Evolutionary conservation across 2,113 vertebrate species (phyloP).

Genomic region (Barnardius zonarius): DNA sequence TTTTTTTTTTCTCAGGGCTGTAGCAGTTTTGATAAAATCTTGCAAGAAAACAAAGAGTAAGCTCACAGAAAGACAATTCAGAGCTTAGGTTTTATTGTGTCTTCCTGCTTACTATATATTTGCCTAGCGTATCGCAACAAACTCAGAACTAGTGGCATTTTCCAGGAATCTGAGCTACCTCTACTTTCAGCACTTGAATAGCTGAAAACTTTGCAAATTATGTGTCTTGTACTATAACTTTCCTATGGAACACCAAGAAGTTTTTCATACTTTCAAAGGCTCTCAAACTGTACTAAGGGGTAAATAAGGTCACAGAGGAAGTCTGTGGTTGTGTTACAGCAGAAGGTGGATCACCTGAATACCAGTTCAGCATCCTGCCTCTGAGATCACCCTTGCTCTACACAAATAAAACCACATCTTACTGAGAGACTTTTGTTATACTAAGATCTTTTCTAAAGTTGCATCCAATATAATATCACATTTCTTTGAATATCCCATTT

Average conservation of each 20-base stretch:
- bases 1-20: neutral
- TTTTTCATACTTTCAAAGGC: neutral
- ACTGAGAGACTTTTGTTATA: neutral
- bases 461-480: neutral
- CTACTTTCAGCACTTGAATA: neutral
- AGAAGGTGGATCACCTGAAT: neutral
- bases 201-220: neutral
- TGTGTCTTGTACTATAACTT: neutral
- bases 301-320: neutral
- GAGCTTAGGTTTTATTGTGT: neutral
- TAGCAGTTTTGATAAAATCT: neutral
- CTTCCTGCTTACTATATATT: neutral
- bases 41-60: neutral
- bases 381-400: neutral
- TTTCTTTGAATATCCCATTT: neutral
- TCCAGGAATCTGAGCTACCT: neutral
- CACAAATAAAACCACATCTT: neutral
- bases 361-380: neutral
- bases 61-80: neutral
- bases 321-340: neutral
- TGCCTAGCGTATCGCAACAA: neutral
- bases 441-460: neutral
- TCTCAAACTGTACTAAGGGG: neutral
- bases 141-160: neutral
- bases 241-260: neutral